Conservation (phyloP, 35 echinoderm and acorn worm species). For the Patiria miniata region DNA sequence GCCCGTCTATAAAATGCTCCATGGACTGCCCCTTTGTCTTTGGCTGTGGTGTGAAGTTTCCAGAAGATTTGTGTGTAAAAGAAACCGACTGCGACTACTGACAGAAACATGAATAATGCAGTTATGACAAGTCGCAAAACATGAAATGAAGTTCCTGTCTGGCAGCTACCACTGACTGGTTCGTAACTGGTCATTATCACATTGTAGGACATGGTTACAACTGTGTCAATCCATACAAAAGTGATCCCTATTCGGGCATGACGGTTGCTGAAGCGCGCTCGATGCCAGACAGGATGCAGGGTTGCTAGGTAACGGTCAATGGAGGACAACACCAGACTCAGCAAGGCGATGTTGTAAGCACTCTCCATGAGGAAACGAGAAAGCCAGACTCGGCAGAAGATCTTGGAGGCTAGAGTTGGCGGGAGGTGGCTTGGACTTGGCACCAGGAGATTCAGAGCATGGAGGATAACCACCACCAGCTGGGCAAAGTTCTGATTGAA, state of each 20-base stretch:
- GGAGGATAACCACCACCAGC: neutral
- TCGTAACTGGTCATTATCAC: neutral
- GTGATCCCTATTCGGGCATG: neutral
- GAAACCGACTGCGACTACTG: neutral
- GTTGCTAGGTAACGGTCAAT: constrained; percentile 5
- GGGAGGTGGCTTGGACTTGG: neutral
- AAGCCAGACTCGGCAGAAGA: neutral
- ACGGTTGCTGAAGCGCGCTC: neutral
- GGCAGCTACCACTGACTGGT: neutral
- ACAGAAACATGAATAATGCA: neutral
- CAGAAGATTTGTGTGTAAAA: neutral
- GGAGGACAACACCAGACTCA: neutral
- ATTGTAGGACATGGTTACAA: neutral
- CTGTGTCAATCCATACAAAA: neutral
- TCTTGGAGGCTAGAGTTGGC: neutral
- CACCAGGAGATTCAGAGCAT: neutral
- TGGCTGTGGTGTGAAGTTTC: neutral
- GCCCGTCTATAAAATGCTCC: neutral
- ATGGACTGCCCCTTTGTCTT: neutral
- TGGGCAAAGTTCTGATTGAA: neutral
- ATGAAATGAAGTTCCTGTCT: neutral
- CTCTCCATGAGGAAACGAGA: neutral
- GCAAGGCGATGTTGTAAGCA: neutral
- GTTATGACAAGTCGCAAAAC: neutral
- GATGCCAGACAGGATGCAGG: neutral